phyloP scores from a whole-genome alignment of 2,797 vertebrate genomes.

The Eremophila alpestris region DNA sequence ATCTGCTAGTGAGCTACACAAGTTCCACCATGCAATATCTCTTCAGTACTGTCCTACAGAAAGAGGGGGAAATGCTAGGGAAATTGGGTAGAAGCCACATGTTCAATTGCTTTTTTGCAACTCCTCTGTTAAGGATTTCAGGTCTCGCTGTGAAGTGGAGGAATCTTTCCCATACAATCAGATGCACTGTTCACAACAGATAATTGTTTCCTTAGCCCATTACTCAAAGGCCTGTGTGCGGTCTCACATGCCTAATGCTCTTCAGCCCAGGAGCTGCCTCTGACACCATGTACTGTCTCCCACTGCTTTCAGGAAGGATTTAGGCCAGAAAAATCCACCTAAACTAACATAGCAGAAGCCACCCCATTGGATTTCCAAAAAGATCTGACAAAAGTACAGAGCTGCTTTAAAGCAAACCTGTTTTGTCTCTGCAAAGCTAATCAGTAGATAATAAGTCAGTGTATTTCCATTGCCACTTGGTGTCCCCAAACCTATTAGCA shows the following conservation, averaged over 20 bases:
- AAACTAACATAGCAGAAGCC: neutral
- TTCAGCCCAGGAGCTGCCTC: neutral
- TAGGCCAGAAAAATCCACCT: neutral
- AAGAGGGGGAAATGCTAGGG: neutral
- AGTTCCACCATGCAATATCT: neutral
- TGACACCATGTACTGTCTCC: neutral
- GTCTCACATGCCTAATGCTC: neutral
- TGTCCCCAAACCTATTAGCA: slow-evolving; percentile 17
- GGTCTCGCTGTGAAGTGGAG: neutral
- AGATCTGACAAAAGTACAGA: neutral
- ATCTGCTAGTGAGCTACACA: neutral
- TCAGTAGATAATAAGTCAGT: neutral
- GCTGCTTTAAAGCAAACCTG: neutral
- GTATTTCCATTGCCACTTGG: slow-evolving; percentile 31
- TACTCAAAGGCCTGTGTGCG: neutral
- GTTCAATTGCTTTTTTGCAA: neutral
- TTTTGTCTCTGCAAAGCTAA: neutral
- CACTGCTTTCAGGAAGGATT: neutral
- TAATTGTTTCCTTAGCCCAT: neutral
- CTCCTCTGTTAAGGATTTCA: neutral
- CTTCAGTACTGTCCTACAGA: neutral
- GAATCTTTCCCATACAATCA: neutral
- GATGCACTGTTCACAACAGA: fast-evolving
- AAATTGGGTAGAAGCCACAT: neutral
- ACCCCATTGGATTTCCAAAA: neutral